Evolutionary conservation across 2,797 vertebrate species (phyloP).

Genomic region (Mormyrops boulengeri): DNA sequence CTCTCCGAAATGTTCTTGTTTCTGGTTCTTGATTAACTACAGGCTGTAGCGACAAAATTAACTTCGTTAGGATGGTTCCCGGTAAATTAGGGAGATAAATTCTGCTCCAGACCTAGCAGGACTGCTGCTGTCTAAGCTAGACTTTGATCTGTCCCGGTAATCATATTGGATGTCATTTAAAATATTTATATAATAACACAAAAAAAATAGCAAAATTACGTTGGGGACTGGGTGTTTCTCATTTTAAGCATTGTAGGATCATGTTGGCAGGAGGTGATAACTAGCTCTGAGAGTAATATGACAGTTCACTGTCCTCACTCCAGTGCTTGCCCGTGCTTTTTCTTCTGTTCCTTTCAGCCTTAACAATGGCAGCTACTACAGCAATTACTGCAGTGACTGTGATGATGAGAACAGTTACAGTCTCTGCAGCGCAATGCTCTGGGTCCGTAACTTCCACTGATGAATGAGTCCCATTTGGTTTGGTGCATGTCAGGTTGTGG

Average conservation of each 20-base stretch:
- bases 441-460: conserved; percentile 57
- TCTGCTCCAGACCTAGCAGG: background rate
- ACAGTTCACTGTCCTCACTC: conserved; percentile 61
- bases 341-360: conserved; percentile 71
- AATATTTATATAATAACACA: background rate
- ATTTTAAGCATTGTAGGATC: background rate
- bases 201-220: background rate
- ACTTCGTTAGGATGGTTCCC: background rate
- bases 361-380: conserved; percentile 69
- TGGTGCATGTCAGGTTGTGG: conserved; percentile 58
- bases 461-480: conserved; percentile 47
- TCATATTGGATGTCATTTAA: background rate
- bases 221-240: background rate
- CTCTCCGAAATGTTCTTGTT: background rate
- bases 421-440: conserved; percentile 70
- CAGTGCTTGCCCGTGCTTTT: conserved; percentile 59
- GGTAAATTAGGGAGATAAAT: background rate
- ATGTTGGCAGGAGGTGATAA: background rate
- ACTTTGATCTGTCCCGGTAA: background rate
- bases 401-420: conserved; percentile 71
- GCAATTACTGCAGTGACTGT: conserved; percentile 66
- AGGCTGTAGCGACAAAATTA: background rate
- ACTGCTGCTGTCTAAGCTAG: background rate
- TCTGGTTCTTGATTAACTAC: background rate
- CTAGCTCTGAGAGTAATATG: conserved; percentile 56